Base-by-base conservation (phyloP, 1,140 invertebrate genomes). In the Scylla paramamosain region DNA sequence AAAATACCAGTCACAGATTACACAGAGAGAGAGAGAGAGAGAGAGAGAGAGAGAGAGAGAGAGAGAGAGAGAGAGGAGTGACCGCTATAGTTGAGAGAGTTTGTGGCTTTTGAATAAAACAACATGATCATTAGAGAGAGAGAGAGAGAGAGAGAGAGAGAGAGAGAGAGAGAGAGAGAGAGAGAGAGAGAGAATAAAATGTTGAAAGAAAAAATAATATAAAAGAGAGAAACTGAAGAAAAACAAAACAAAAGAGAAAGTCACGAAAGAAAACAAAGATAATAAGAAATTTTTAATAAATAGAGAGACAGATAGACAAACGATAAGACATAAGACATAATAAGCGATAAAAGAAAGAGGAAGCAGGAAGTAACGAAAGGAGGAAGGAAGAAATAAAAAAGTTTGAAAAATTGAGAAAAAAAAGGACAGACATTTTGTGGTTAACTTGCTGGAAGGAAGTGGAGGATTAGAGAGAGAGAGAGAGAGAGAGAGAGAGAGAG, bases 401-500 rank as follows among this genome's bases (percentile, higher is more conserved):
- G 67, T 77, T 77, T 77, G 77, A 83, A 83, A 83, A 83, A 39
- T 6, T 39, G 39, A 39, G 39, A 39, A 6, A 39, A 39, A 39
- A 39, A 39, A 39, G 6, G 39, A 39, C 39, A 39, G 39, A 39
- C 39, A 39, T 39, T 39, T 39, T 39, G 39, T 39, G 39, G 39
- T 39, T 39, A 39, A 39, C 1, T 39, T 39, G 39, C 1, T 39
- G 39, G 39, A 39, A 29, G 20, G 77, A 83, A n/a, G 77, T 25
- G 28, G 32, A 86, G 32, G 83, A 39, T 10, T 16, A 86, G 83
- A 86, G 32, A 39, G 83, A 86, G 12, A 28, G 83, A 14, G 83
- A 14, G 83, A 83, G 77, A 83, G 20, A 83, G 77, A 29, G 77
- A 29, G 86, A 88, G 86, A 31, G 86, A 88, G 86, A 88, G 89